Percentiles rank a stretch among this genome's conserved stretches.
Conservation (phyloP, 2,888 invertebrate genomes). For the Aplocera efformata region DNA sequence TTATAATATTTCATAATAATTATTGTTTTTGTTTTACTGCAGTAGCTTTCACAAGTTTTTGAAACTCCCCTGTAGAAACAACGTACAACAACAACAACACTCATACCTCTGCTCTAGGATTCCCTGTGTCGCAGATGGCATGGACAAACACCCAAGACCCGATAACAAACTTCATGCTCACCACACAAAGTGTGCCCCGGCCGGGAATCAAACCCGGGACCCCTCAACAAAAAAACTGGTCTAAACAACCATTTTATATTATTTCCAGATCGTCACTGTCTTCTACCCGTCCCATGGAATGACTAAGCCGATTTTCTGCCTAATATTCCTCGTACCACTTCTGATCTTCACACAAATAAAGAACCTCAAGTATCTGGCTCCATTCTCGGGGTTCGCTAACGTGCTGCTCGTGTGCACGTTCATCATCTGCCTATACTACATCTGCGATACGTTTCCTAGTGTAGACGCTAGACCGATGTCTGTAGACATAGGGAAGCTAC, state of each 20-base stretch:
- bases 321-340: conserved; percentile 64
- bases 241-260: not conserved
- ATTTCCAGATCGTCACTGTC: conserved; percentile 61
- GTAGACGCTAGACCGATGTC: conserved; percentile 76
- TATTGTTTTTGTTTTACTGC: too few species aligned
- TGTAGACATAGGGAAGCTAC: conserved; percentile 82
- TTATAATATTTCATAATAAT: too few species aligned
- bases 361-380: conserved; percentile 90
- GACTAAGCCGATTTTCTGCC: conserved; percentile 53
- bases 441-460: conserved; percentile 80
- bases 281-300: conserved; percentile 41
- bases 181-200: too few species aligned
- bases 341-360: conserved; percentile 80
- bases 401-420: conserved; percentile 88
- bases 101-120: too few species aligned
- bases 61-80: too few species aligned
- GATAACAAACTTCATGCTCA: too few species aligned
- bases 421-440: conserved; percentile 89
- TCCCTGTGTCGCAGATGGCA: too few species aligned
- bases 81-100: too few species aligned
- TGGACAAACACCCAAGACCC: too few species aligned
- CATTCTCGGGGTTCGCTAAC: conserved; percentile 94
- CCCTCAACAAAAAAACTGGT: not conserved
- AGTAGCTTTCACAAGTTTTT: too few species aligned
- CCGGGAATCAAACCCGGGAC: too few species aligned